Conservation (phyloP, 2,113 vertebrate species). For the Rhynchomys soricoides region DNA sequence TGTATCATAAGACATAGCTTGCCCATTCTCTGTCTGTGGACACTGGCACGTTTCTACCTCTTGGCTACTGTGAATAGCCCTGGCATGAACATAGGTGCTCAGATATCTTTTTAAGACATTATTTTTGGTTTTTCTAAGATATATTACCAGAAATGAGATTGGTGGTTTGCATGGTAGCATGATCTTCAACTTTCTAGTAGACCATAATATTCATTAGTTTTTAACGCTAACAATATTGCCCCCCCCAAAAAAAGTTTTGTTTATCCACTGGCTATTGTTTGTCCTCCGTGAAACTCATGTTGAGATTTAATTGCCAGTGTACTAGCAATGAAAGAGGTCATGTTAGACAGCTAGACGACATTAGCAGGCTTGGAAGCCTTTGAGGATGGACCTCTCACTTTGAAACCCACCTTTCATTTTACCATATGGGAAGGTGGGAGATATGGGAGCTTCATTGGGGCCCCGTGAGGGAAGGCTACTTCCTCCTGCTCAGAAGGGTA, state of each 20-base stretch:
- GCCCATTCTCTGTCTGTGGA: not conserved
- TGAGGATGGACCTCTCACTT: not conserved
- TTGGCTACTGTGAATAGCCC: not conserved
- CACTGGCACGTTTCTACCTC: no score
- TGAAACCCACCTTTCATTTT: not conserved
- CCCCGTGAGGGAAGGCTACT: not conserved
- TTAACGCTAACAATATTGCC: not conserved
- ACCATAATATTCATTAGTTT: not conserved
- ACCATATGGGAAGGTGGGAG: not conserved
- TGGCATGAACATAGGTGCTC: not conserved
- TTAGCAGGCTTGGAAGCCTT: not conserved
- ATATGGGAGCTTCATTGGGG: not conserved
- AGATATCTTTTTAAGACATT: not conserved
- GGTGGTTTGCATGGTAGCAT: no score
- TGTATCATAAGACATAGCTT: no score
- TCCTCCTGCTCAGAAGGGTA: not conserved
- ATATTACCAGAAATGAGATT: not conserved
- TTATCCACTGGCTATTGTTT: not conserved
- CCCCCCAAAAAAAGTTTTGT: not conserved
- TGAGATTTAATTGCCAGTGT: not conserved
- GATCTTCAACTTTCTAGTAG: not conserved
- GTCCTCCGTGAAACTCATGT: not conserved
- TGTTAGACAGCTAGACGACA: not conserved
- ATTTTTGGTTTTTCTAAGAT: not conserved
- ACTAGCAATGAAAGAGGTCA: not conserved